These are phyloP conservation scores for Drosophila santomea DNA, from an alignment of 1,140 invertebrate species.

Conservation along the genomic window DNA sequence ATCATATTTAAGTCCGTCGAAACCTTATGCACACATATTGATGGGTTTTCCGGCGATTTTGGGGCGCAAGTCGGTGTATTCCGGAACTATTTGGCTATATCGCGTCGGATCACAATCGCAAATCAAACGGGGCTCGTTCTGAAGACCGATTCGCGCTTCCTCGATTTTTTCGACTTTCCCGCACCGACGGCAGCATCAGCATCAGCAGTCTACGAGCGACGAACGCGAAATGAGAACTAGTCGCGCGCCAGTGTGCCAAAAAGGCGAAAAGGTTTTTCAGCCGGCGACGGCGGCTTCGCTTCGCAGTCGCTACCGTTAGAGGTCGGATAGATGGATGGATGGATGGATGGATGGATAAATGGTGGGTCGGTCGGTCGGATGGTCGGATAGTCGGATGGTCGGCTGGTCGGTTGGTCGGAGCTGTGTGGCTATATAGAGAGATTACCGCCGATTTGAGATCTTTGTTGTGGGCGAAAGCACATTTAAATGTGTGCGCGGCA, in stretches of 20 bases:
- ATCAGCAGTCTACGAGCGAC: slow-evolving; percentile 66
- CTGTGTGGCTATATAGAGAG: not conserved
- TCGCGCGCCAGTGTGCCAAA: slow-evolving; percentile 66
- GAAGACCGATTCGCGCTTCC: slow-evolving; percentile 23
- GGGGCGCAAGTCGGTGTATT: not conserved
- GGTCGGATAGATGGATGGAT: slow-evolving; percentile 6
- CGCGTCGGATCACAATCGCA: slow-evolving; percentile 6
- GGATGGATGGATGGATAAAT: too few species aligned
- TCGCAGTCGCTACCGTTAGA: slow-evolving; percentile 54
- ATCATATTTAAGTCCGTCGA: slow-evolving; percentile 54
- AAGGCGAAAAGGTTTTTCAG: slow-evolving; percentile 53
- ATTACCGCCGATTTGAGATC: slow-evolving; percentile 15
- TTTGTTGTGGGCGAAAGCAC: slow-evolving; percentile 9
- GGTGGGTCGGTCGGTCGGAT: too few species aligned
- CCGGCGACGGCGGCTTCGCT: slow-evolving; percentile 37
- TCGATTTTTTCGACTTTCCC: slow-evolving; percentile 13
- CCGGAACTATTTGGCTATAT: slow-evolving; percentile 3
- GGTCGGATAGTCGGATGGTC: too few species aligned
- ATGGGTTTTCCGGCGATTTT: not conserved
- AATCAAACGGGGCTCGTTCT: too few species aligned
- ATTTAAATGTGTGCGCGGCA: slow-evolving; percentile 37
- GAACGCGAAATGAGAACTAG: slow-evolving; percentile 78
- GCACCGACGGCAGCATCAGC: slow-evolving; percentile 65
- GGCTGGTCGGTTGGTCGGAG: too few species aligned
- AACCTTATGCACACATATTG: slow-evolving; percentile 10